A percentile compares a stretch with the other conserved stretches of the same genome.
phyloP scores from a whole-genome alignment of 2,888 invertebrate species.

The Argyresthia goedartella region DNA sequence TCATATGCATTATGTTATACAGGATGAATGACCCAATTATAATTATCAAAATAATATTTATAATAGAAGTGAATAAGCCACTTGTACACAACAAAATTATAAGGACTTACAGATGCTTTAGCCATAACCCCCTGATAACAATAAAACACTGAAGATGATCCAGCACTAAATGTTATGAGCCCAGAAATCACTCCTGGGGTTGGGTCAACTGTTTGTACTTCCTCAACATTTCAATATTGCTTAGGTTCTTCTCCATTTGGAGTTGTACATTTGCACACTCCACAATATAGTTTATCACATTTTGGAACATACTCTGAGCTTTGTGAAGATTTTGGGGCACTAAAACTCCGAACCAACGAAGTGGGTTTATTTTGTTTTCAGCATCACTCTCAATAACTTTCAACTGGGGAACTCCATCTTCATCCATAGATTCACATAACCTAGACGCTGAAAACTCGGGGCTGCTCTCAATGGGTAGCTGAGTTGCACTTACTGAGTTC shows the following conservation, averaged over 20 bases:
- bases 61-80: too few relatives aligned
- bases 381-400: conserved; percentile 35
- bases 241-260: conserved; percentile 56
- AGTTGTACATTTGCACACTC: conserved; percentile 79
- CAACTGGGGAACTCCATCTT: conserved; percentile 51
- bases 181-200: too few relatives aligned
- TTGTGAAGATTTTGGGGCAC: conserved; percentile 83
- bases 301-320: conserved; percentile 81
- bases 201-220: conserved; percentile 19
- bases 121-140: too few relatives aligned
- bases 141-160: too few relatives aligned
- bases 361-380: conserved; percentile 70
- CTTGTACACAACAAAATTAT: too few relatives aligned
- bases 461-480: conserved; percentile 78
- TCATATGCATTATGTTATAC: background rate
- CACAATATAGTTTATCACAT: conserved; percentile 74
- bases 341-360: conserved; percentile 90
- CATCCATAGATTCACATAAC: conserved; percentile 42
- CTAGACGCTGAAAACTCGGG: conserved; percentile 49
- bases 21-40: too few relatives aligned
- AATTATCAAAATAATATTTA: too few relatives aligned
- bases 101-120: too few relatives aligned
- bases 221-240: conserved; percentile 33
- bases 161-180: too few relatives aligned
- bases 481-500: conserved; percentile 76